phyloP scores from a whole-genome alignment of 2,797 vertebrate genomes.

The Pangasius sanitwongsei region DNA sequence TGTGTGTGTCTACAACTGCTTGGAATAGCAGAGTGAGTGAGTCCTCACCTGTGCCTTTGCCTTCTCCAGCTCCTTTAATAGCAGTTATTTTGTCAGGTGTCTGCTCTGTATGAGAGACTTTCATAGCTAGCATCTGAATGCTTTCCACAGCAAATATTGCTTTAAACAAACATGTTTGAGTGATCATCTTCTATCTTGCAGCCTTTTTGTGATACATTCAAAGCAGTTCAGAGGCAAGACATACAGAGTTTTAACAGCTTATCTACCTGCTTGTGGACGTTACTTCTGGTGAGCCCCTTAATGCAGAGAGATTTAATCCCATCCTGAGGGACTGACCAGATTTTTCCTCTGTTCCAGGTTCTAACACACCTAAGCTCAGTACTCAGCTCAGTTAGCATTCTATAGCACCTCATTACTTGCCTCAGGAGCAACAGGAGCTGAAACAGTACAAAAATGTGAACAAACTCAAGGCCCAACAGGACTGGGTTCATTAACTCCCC shows the following conservation, averaged over 20 bases:
- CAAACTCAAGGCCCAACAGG: not conserved
- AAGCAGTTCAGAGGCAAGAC: not conserved
- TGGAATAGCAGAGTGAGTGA: constrained; percentile 11
- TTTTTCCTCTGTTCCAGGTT: constrained; percentile 22
- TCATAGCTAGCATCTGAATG: constrained; percentile 10
- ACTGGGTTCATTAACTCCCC: not conserved
- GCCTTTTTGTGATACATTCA: not conserved
- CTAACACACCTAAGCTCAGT: not conserved
- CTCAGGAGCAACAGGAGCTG: not conserved
- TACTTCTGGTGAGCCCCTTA: not conserved
- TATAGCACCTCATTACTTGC: not conserved
- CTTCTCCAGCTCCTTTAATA: not conserved
- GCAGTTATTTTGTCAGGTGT: constrained; percentile 13
- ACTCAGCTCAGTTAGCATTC: constrained; percentile 5
- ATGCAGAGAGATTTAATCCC: not conserved
- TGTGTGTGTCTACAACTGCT: not conserved
- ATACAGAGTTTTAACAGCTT: not conserved
- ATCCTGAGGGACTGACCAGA: constrained; percentile 2
- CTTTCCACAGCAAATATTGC: constrained; percentile 11
- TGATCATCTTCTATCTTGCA: not conserved
- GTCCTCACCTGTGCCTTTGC: constrained; percentile 4
- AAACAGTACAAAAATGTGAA: constrained; percentile 17
- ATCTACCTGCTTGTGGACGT: not conserved
- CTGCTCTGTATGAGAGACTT: constrained; percentile 8
- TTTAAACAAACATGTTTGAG: constrained; percentile 3